These are phyloP conservation scores for Galbula dea DNA, from an alignment of 2,113 vertebrate species.

Conservation along the genomic window DNA sequence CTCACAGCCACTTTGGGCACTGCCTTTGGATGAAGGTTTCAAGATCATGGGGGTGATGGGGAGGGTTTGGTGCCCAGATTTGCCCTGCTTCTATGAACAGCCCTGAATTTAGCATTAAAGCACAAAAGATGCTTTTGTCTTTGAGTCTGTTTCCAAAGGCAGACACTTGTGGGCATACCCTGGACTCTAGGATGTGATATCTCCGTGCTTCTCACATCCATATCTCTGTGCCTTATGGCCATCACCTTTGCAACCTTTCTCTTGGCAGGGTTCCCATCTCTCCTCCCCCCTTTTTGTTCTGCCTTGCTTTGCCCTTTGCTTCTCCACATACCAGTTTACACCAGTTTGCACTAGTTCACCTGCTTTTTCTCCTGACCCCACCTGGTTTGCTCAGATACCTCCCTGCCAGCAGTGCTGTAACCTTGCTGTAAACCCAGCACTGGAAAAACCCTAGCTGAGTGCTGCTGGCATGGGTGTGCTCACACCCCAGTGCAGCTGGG, in stretches of 20 bases:
- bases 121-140: not conserved
- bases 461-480: not conserved
- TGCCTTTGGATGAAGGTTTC: too few relatives aligned
- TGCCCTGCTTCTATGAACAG: not conserved
- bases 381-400: not conserved
- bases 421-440: not conserved
- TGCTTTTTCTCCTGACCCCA: not conserved
- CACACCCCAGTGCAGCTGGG: accelerated
- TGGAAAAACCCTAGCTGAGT: accelerated
- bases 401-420: not conserved
- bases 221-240: not conserved
- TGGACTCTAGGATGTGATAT: not conserved
- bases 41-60: not conserved
- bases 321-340: not conserved
- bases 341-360: not conserved
- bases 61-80: not conserved
- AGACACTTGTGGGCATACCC: not conserved
- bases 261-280: not conserved
- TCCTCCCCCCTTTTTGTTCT: not conserved
- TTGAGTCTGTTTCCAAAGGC: not conserved
- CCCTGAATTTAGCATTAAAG: not conserved
- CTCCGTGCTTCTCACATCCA: too few relatives aligned
- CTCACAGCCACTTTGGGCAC: not conserved
- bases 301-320: not conserved
- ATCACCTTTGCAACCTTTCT: accelerated